Evolutionary conservation across 2,888 invertebrate genomes (phyloP), one percentile per base, ranked within the genome.

Genomic region (Sarcophaga caerulescens): DNA sequence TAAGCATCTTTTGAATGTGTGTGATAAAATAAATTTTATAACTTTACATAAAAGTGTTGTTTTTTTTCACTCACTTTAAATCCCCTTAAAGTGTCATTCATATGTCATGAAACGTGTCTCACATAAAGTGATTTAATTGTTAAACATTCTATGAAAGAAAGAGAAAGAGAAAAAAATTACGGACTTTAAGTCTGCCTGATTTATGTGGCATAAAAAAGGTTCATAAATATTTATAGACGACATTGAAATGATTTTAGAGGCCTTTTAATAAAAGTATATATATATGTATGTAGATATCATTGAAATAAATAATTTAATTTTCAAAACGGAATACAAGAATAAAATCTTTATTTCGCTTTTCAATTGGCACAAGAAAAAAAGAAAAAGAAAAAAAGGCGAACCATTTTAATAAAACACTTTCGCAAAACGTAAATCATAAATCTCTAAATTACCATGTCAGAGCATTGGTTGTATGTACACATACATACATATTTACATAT

Each of bases 321-420:
- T 44, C 11, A 59, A 59, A 19, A 57, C 14, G 57, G 57, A n/a
- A 66, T 8, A 59, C 65, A 21, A 11, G 59, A 57, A 80, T 62
- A 2, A 44, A 66, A 44, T 44, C n/a, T 60, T 25, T 25, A 3
- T 62, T 62, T 44, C 1, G n/a, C 3, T 47, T 44, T 44, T 60
- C 17, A 63, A 69, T 59, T 77, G 35, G 21, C 23, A 17, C 65
- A 66, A 66, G 17, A 66, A 66, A 5, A 66, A 19, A 57, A 68
- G 47, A 71, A 14, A 23, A 12, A 17, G 3, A 8, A 25, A n/a
- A 52, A 21, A 44, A 59, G 5, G 65, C 44, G 17, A 65, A 21
- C 17, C 45, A 47, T 81, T 77, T 81, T 81, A 86, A 84, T 86
- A 84, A 86, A 84, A 86, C 23, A 45, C 44, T 86, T 81, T 60